Percentiles rank a stretch among this genome's conserved stretches.
phyloP scores from a whole-genome alignment of 1,140 invertebrate genomes.

The Sarcophaga peregrina region DNA sequence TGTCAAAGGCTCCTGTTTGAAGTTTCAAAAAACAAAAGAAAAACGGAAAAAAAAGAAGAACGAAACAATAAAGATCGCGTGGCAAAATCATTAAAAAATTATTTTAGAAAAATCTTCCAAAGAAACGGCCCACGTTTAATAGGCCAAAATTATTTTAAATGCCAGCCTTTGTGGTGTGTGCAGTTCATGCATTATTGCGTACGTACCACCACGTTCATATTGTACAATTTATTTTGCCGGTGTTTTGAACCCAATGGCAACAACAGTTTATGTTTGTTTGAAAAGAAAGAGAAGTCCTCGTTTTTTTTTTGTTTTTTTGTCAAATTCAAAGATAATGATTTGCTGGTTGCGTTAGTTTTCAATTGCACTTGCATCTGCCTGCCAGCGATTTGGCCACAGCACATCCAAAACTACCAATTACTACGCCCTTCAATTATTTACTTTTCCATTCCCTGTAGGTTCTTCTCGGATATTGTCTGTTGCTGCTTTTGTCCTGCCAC shows the following conservation, averaged over 20 bases:
- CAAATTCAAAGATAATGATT: slow-evolving; percentile 36
- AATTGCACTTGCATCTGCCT: slow-evolving; percentile 34
- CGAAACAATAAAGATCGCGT: slow-evolving; percentile 29
- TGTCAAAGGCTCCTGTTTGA: not conserved
- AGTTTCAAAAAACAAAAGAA: not conserved
- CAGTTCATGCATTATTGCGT: not conserved
- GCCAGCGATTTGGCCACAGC: not conserved
- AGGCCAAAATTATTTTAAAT: slow-evolving; percentile 36
- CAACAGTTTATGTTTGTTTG: not conserved
- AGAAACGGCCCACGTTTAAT: not conserved
- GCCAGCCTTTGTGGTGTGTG: not conserved
- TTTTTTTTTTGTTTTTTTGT: slow-evolving; percentile 1
- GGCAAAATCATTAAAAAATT: slow-evolving; percentile 39
- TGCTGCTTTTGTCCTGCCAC: not conserved
- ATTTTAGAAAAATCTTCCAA: not conserved
- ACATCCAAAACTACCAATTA: slow-evolving; percentile 27
- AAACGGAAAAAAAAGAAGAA: too few relatives aligned
- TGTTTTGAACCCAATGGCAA: not conserved
- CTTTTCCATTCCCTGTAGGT: not conserved
- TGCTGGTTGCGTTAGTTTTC: slow-evolving; percentile 28
- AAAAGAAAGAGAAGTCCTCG: not conserved
- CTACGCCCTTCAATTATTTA: slow-evolving; percentile 30
- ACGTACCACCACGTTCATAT: not conserved
- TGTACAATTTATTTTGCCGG: slow-evolving; percentile 14
- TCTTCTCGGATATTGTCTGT: not conserved